These are phyloP conservation scores for Tetramorium parvispinum DNA, from an alignment of 1,140 invertebrate genomes.

Conservation along the genomic window DNA sequence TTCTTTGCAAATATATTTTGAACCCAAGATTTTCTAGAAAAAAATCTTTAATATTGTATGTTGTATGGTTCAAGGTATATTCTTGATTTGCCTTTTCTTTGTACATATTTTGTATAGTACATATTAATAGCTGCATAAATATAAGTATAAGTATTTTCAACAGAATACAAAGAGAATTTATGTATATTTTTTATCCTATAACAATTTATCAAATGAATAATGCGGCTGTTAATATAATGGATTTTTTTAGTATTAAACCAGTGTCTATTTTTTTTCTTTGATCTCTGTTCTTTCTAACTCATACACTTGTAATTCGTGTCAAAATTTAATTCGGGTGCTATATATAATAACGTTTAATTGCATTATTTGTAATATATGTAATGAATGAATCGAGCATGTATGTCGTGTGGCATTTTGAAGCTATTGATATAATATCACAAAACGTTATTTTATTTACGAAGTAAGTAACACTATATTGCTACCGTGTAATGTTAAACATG, in stretches of 20 bases:
- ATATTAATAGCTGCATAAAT: slow-evolving; percentile 67
- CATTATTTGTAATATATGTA: slow-evolving; percentile 28
- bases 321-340: slow-evolving; percentile 6
- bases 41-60: slow-evolving; percentile 5
- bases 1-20: slow-evolving; percentile 32
- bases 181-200: neutral
- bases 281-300: slow-evolving; percentile 29
- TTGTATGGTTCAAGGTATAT: slow-evolving; percentile 47
- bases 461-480: slow-evolving; percentile 11
- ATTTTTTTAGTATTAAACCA: slow-evolving; percentile 65
- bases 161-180: neutral
- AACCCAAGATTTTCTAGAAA: neutral
- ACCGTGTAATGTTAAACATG: slow-evolving; percentile 11
- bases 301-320: slow-evolving; percentile 19
- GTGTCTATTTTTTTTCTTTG: slow-evolving; percentile 76
- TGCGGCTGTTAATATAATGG: slow-evolving; percentile 49
- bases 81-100: slow-evolving; percentile 33
- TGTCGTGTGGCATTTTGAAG: slow-evolving; percentile 56
- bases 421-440: slow-evolving; percentile 6
- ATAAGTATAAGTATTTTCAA: neutral
- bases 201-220: slow-evolving; percentile 18
- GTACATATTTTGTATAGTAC: slow-evolving; percentile 22
- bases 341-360: slow-evolving; percentile 14
- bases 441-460: slow-evolving; percentile 1
- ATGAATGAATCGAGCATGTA: slow-evolving; percentile 62